Evolutionary conservation across 2,797 vertebrate species (phyloP), one percentile per base, ranked within the genome.

Genomic region (Catamblyrhynchus diadema): DNA sequence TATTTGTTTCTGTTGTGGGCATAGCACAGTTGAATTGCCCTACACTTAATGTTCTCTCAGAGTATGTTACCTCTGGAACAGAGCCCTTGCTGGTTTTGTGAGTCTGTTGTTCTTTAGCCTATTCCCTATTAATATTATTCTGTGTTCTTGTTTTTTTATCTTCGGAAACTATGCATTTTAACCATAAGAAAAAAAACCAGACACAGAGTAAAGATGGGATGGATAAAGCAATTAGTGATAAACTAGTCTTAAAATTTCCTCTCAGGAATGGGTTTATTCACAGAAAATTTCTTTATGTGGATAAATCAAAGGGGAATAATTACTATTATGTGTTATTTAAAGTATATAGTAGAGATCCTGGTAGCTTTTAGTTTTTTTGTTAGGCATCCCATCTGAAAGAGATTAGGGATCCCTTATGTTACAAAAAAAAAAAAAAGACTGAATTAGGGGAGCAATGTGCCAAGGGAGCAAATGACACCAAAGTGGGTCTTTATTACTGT

Each of bases 121-220:
- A 41, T 42, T 86, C 11, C 10, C 13, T 86, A 14, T 57, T 41
- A 78, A 25, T 70, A 28, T 51, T 66, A 21, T 59, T 70, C 17
- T 44, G 2, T 19, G 30, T 54, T 39, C 32, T 88, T 10, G 6
- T 77, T 83, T 89, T 82, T 51, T 10, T 75, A 20, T 62, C 56
- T 48, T 84, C 54, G 70, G 66, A 47, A 81, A 66, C 6, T 17
- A 10, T 39, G 8, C 18, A 12, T 16, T 66, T 72, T 90, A 53
- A 32, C 22, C 3, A 2, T 73, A 48, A 53, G 22, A 79, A 81
- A 79, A 75, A 28, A 41, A 41, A 39, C 0, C 0, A 5, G 14
- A 25, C 66, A 25, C 19, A 57, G 51, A 59, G 14, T 44, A 73
- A 70, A 72, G 28, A n/a, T 32, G 30, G 19, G 6, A 48, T 54